Conservation (phyloP, 1,140 invertebrate genomes). For the Aphis gossypii region DNA sequence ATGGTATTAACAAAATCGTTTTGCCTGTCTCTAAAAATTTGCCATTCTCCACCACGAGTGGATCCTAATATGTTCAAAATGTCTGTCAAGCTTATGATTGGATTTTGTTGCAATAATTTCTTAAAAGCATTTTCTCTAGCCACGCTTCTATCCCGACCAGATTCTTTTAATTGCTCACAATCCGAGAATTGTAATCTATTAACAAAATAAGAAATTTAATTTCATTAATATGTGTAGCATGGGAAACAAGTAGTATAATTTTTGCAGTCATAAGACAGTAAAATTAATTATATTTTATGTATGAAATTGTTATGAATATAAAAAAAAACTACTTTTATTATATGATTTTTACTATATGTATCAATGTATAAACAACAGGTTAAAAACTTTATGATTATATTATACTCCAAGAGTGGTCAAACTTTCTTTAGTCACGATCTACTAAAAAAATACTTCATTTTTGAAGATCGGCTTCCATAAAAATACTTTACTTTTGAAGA, state of each 20-base stretch:
- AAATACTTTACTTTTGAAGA: too few species aligned
- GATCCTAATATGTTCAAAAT: not conserved
- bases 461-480: too few species aligned
- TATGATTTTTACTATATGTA: too few species aligned
- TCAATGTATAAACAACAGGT: too few species aligned
- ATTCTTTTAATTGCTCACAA: not conserved
- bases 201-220: not conserved
- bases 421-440: too few species aligned
- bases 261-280: too few species aligned
- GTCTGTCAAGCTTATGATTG: not conserved
- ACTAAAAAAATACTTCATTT: too few species aligned
- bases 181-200: not conserved
- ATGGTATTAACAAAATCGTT: slow-evolving; percentile 19
- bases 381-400: too few species aligned
- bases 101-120: not conserved
- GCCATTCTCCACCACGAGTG: not conserved
- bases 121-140: not conserved
- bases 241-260: not conserved
- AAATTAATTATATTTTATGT: too few species aligned
- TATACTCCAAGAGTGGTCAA: too few species aligned
- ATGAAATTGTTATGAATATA: too few species aligned
- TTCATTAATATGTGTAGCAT: not conserved
- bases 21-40: not conserved
- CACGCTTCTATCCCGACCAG: not conserved
- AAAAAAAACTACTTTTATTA: too few species aligned